Evolutionary conservation across 2,113 vertebrate species (phyloP).

Genomic region (Myrmecophaga tridactyla): DNA sequence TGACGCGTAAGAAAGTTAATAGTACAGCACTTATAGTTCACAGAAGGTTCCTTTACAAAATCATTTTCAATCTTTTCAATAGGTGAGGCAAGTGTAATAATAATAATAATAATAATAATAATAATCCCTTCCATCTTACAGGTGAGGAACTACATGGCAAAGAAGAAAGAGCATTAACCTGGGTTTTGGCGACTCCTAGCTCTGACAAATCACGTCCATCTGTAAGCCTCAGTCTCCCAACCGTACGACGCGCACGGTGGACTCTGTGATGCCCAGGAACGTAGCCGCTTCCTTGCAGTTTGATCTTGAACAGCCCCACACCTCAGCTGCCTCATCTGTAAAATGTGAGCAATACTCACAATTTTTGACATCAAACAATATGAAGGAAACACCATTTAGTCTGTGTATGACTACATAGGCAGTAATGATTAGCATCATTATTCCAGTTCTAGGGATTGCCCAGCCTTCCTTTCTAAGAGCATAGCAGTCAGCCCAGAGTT

Average conservation of each 20-base stretch:
- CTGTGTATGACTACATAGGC: background rate
- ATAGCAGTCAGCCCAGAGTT: background rate
- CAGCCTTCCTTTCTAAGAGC: background rate
- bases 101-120: background rate
- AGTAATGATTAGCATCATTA: background rate
- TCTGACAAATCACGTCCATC: background rate
- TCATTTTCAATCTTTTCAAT: background rate
- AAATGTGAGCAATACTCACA: background rate
- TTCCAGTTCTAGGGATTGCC: background rate
- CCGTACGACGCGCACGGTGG: fast-evolving
- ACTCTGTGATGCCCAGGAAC: background rate
- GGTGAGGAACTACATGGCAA: background rate
- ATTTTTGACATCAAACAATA: fast-evolving
- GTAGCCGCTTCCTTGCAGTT: background rate
- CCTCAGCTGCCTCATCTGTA: background rate
- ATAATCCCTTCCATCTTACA: background rate
- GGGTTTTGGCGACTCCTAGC: background rate
- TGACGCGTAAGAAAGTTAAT: background rate
- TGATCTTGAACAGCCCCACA: background rate
- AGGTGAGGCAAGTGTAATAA: background rate
- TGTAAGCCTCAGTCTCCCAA: background rate
- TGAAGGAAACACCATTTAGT: fast-evolving
- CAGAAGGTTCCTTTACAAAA: background rate
- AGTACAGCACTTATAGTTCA: background rate
- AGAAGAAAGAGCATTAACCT: background rate